Evolutionary conservation across 2,113 vertebrate genomes (phyloP).

Genomic region (Notiomystis cincta): DNA sequence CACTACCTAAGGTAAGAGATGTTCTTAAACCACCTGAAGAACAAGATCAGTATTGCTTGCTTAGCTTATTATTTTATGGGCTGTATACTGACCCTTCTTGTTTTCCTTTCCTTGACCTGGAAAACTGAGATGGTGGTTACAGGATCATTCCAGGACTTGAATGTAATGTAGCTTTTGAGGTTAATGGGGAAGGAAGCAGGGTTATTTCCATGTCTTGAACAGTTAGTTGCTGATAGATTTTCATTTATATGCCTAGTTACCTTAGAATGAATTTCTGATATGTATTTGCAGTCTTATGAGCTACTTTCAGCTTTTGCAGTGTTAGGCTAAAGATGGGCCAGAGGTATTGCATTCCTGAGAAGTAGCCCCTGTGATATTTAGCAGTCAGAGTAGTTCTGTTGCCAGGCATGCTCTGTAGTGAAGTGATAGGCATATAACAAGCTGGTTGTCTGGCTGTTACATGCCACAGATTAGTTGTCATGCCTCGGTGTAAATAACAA

Average conservation of each 20-base stretch:
- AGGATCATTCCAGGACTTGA: neutral
- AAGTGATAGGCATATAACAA: conserved; percentile 36
- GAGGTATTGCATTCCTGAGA: neutral
- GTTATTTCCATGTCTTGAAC: neutral
- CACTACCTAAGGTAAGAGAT: neutral
- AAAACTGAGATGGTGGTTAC: neutral
- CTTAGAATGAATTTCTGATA: neutral
- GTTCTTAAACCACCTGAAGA: neutral
- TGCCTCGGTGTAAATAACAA: neutral
- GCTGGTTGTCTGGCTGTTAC: conserved; percentile 47
- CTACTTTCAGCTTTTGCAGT: neutral
- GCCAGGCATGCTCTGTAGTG: conserved; percentile 22
- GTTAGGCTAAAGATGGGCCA: neutral
- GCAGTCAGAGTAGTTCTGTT: neutral
- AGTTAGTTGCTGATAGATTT: neutral
- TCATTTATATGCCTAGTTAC: neutral
- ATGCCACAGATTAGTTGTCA: conserved; percentile 43
- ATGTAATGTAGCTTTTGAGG: neutral
- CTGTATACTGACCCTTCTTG: neutral
- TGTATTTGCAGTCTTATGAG: neutral
- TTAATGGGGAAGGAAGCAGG: neutral
- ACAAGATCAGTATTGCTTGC: neutral
- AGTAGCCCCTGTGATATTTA: neutral
- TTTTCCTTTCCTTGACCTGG: neutral
- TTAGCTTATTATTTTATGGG: neutral